These are phyloP conservation scores for Brachionus rotundiformis DNA, from an alignment of 1,140 invertebrate genomes.

Conservation along the genomic window DNA sequence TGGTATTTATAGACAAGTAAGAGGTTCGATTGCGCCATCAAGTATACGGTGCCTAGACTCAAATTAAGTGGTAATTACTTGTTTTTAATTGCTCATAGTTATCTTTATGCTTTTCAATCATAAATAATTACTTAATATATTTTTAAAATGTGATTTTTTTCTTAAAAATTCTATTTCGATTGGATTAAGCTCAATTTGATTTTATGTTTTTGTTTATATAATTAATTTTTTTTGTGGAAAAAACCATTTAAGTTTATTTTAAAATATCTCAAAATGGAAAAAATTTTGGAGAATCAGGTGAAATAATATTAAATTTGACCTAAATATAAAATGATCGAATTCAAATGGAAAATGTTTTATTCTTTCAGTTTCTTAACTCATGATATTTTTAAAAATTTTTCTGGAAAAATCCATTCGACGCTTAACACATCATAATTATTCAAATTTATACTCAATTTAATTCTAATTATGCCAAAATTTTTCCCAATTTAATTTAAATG, in stretches of 20 bases:
- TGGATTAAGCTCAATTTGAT: neutral
- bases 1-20: neutral
- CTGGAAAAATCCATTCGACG: neutral
- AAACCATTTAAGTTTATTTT: no score
- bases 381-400: neutral
- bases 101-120: neutral
- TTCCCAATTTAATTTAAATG: no score
- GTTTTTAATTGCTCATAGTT: neutral
- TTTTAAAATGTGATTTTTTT: neutral
- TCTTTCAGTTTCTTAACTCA: neutral
- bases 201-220: neutral
- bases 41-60: neutral
- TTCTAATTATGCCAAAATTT: neutral
- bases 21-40: neutral
- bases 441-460: neutral
- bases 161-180: neutral
- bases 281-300: no score
- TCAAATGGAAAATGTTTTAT: no score
- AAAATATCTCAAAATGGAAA: no score
- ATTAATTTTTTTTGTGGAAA: no score
- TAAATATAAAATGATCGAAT: no score
- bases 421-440: neutral
- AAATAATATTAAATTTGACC: no score
- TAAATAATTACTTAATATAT: neutral
- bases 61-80: neutral